Conservation (phyloP, 2,888 invertebrate genomes). For the Aromia moschata region DNA sequence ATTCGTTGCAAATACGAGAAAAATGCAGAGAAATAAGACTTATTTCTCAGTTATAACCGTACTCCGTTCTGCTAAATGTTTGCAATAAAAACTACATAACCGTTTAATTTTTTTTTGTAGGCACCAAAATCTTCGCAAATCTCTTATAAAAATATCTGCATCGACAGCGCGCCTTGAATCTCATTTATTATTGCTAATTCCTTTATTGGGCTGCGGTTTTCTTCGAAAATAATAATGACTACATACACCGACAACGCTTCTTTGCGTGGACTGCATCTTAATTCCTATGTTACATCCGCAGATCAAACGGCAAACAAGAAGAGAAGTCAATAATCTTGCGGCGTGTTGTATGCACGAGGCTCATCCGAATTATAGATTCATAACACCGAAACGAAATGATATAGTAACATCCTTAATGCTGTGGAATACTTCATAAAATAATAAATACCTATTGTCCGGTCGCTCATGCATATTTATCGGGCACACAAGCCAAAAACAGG, state of each 20-base stretch:
- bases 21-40: too few species aligned
- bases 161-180: conserved; percentile 1
- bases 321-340: conserved; percentile 24
- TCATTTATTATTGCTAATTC: conserved; percentile 20
- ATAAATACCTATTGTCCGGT: conserved; percentile 9
- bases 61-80: too few species aligned
- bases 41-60: too few species aligned
- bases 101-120: too few species aligned
- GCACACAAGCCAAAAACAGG: background rate
- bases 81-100: too few species aligned
- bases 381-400: background rate
- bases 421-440: background rate
- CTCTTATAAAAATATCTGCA: background rate
- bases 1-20: too few species aligned
- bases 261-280: conserved; percentile 28
- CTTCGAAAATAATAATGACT: conserved; percentile 29
- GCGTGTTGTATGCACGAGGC: background rate
- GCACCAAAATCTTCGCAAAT: too few species aligned
- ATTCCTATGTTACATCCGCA: conserved; percentile 34
- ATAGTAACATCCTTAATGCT: conserved; percentile 4
- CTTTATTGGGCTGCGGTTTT: conserved; percentile 27
- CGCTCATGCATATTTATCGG: background rate
- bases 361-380: background rate
- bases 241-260: conserved; percentile 26
- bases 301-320: conserved; percentile 29